Percentiles rank a stretch among this genome's conserved stretches.
Evolutionary conservation across 1,140 invertebrate species (phyloP).

Genomic region (Rhyzopertha dominica): DNA sequence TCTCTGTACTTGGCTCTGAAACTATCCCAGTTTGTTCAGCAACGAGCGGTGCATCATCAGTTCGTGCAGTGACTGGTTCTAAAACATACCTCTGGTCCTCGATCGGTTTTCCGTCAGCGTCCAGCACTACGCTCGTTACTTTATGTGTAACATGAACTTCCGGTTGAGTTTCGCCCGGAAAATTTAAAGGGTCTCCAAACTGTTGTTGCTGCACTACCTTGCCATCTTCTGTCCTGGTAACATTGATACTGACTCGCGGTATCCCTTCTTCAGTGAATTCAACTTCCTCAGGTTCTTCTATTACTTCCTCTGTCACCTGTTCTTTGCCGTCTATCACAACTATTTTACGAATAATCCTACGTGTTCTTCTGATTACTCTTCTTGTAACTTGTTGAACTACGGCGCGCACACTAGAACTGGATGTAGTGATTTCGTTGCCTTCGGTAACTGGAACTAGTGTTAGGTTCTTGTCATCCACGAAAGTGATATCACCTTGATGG

Average conservation of each 20-base stretch:
- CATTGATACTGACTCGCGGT: constrained; percentile 67
- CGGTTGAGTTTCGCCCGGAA: constrained; percentile 11
- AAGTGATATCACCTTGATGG: constrained; percentile 50
- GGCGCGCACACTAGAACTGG: constrained; percentile 61
- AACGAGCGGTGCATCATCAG: constrained; percentile 24
- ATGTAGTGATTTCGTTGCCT: constrained; percentile 46
- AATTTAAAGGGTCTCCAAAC: constrained; percentile 33
- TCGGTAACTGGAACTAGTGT: constrained; percentile 36
- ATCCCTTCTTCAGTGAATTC: constrained; percentile 72
- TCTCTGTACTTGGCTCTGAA: constrained; percentile 8
- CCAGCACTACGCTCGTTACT: constrained; percentile 20
- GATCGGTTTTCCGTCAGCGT: constrained; percentile 22
- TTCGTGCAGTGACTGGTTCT: constrained; percentile 32
- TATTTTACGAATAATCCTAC: constrained; percentile 66
- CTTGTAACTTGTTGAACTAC: constrained; percentile 75
- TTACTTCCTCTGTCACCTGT: constrained; percentile 71
- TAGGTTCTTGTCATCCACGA: constrained; percentile 42
- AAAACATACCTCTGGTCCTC: constrained; percentile 39
- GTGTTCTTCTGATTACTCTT: constrained; percentile 66
- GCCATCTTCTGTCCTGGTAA: constrained; percentile 55
- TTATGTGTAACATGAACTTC: constrained; percentile 24
- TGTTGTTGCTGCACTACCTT: constrained; percentile 49
- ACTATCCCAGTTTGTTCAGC: constrained; percentile 21
- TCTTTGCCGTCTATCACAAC: constrained; percentile 78
- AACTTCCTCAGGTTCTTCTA: constrained; percentile 77